Conservation (phyloP, 2,888 invertebrate genomes). For the Uloborus plumipes region DNA sequence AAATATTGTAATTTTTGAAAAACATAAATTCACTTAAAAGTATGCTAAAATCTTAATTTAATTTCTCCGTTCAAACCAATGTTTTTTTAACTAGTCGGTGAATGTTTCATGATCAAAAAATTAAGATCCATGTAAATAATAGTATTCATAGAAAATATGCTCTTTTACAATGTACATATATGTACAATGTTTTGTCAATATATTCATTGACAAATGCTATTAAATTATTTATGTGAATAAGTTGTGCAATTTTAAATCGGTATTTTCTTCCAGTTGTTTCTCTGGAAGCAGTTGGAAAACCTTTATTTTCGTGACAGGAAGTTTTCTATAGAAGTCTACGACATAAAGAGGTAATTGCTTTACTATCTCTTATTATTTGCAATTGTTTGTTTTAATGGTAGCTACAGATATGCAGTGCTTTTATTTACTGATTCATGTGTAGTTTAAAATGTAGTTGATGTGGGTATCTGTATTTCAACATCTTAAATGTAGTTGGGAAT, state of each 20-base stretch:
- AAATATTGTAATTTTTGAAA: background rate
- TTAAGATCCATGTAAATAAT: no score
- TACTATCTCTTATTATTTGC: background rate
- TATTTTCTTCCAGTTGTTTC: conserved; percentile 72
- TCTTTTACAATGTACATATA: background rate
- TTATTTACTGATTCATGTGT: background rate
- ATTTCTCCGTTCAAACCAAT: no score
- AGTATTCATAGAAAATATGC: no score
- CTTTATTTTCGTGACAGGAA: conserved; percentile 75
- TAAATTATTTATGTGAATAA: background rate
- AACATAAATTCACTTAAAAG: no score
- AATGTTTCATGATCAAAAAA: no score
- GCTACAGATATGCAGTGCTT: background rate
- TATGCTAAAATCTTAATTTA: no score
- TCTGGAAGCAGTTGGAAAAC: conserved; percentile 75
- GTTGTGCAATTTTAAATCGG: background rate
- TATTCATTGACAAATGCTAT: no score
- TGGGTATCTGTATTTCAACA: no score
- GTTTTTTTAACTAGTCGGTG: no score
- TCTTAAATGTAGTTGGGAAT: no score
- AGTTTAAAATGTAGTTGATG: no score
- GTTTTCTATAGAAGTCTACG: conserved; percentile 76
- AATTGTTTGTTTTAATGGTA: background rate
- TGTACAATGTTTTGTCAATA: no score
- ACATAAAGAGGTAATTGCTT: conserved; percentile 73